Evolutionary conservation across 2,113 vertebrate genomes (phyloP).

Genomic region (Peromyscus maniculatus): DNA sequence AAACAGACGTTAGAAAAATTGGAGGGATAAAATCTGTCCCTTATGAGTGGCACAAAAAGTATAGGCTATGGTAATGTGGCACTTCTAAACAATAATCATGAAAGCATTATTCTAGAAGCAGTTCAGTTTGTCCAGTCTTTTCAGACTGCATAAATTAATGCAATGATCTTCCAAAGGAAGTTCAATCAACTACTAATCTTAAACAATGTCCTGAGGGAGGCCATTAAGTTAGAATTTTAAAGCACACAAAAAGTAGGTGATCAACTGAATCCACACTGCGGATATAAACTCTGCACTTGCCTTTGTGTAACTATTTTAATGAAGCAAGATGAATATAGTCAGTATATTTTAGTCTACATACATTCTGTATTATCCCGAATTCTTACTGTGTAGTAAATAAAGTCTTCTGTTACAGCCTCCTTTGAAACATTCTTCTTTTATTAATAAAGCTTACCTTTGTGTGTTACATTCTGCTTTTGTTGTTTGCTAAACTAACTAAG

Average conservation of each 20-base stretch:
- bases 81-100: neutral
- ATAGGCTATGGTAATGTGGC: neutral
- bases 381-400: neutral
- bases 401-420: neutral
- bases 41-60: neutral
- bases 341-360: neutral
- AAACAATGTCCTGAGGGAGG: neutral
- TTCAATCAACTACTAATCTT: neutral
- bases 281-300: neutral
- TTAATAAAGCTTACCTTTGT: neutral
- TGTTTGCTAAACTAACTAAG: neutral
- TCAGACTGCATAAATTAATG: neutral
- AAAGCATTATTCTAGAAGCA: constrained; percentile 4
- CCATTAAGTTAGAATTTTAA: constrained; percentile 44
- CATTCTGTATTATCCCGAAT: neutral
- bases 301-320: neutral
- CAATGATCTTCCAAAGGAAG: neutral
- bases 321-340: neutral
- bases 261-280: neutral
- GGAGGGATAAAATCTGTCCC: neutral
- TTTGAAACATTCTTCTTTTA: constrained; percentile 32
- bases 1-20: neutral
- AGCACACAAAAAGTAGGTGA: neutral
- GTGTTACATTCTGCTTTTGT: constrained; percentile 20
- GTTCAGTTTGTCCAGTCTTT: neutral